A percentile compares a stretch with the other conserved stretches of the same genome.
Evolutionary conservation across 2,888 invertebrate species (phyloP).

Genomic region (Gandaritis pyraliata): DNA sequence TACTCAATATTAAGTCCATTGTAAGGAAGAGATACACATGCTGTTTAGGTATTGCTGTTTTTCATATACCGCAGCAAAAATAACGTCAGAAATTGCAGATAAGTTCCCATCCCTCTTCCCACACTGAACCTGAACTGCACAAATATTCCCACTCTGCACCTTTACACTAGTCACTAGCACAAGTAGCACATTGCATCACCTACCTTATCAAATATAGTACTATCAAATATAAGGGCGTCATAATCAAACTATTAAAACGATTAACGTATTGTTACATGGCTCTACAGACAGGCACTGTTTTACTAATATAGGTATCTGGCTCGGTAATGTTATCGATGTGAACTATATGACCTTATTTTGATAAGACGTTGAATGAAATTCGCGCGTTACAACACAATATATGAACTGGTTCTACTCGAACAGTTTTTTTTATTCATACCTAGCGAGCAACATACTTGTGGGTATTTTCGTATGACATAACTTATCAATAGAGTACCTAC

Average conservation of each 20-base stretch:
- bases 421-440: not conserved
- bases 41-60: no score
- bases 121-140: no score
- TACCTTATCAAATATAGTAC: constrained; percentile 49
- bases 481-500: no score
- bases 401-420: constrained; percentile 11
- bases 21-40: no score
- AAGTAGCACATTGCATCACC: constrained; percentile 31
- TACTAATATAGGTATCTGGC: constrained; percentile 36
- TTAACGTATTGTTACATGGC: constrained; percentile 38
- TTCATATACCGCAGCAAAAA: no score
- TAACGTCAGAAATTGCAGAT: no score
- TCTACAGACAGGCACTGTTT: constrained; percentile 37
- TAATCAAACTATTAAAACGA: constrained; percentile 36
- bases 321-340: constrained; percentile 58
- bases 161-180: no score
- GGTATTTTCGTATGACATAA: no score
- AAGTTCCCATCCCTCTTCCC: no score
- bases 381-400: constrained; percentile 30
- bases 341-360: constrained; percentile 63
- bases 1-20: no score
- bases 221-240: constrained; percentile 47
- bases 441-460: no score
- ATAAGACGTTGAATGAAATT: constrained; percentile 46
- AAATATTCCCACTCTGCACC: no score